Evolutionary conservation across 1,140 invertebrate genomes (phyloP), one percentile per base, ranked within the genome.

Genomic region (Cotesia glomerata): DNA sequence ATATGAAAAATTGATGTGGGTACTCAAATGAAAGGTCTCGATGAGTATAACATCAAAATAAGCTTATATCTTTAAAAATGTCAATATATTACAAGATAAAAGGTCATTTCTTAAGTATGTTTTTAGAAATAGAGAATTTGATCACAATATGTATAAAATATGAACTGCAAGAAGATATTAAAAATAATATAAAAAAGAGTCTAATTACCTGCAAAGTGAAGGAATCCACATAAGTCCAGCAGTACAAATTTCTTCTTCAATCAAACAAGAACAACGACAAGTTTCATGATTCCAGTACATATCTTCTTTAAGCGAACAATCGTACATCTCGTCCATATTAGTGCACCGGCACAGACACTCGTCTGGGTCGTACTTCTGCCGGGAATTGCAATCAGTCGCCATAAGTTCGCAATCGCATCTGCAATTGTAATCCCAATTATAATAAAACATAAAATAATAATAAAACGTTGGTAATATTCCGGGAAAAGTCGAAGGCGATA

Each of bases 341-440:
- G 11, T 64, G 45, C 76, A 78, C 9, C 73, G 54, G 26, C 77
- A 78, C 5, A n/a, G 14, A 16, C 77, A 78, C 4, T 70, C 68
- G 5, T 74, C 45, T 3, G 61, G 36, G 0, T 35, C 13, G 49
- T 75, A 78, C 35, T 8, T 3, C 14, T 78, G 77, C 1, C 72
- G 1, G 0, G 18, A 11, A 7, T 77, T 78, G 39, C 77, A 78
- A 26, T 77, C 16, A 7, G 26, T 5, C 32, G 45, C 2, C 52
- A 59, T 74, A 5, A 76, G 69, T n/a, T 14, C 71, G 16, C 76
- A 78, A 7, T n/a, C 11, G n/a, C 74, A 77, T 72, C 76, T 78
- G 9, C 39, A 18, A 56, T 56, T 26, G 1, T 26, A 26, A 26
- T 26, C 2, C 3, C 26, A 26, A 26, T 26, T 26, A 26, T 26